Percentiles rank a stretch among this genome's conserved stretches.
phyloP scores from a whole-genome alignment of 2,113 vertebrate species.

The Rattus rattus region DNA sequence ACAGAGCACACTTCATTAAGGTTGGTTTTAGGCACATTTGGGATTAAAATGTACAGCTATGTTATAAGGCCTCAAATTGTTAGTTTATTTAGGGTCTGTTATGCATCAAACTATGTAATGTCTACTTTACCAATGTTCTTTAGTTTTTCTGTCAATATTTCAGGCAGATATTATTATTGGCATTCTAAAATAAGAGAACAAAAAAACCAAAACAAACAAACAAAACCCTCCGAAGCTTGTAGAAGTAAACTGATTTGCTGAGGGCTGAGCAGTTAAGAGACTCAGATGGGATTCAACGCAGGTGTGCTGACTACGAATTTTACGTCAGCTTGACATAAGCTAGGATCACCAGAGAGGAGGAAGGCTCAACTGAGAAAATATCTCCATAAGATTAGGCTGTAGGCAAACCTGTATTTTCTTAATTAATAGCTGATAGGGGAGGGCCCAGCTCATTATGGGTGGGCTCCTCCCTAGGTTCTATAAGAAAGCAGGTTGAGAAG shows the following conservation, averaged over 20 bases:
- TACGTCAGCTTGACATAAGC: background rate
- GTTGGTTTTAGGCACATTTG: conserved; percentile 13
- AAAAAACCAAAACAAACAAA: background rate
- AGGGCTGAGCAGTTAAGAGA: background rate
- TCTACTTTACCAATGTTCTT: background rate
- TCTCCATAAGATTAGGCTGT: background rate
- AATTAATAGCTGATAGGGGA: too few relatives aligned
- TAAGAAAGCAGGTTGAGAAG: background rate
- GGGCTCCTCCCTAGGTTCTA: background rate
- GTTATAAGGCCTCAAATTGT: background rate
- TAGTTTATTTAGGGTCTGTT: background rate
- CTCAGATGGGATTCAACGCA: background rate
- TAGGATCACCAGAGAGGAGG: background rate
- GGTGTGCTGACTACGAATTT: background rate
- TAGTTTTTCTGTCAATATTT: background rate
- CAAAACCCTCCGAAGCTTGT: background rate
- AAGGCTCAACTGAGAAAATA: background rate
- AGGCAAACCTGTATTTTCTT: background rate
- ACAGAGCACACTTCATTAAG: background rate
- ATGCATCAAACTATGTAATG: background rate
- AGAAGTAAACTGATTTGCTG: background rate
- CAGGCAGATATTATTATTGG: background rate
- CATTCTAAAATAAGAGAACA: background rate
- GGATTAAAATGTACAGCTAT: conserved; percentile 31
- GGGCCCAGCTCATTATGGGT: background rate